phyloP scores from a whole-genome alignment of 2,888 invertebrate genomes.

The Ditula angustiorana region DNA sequence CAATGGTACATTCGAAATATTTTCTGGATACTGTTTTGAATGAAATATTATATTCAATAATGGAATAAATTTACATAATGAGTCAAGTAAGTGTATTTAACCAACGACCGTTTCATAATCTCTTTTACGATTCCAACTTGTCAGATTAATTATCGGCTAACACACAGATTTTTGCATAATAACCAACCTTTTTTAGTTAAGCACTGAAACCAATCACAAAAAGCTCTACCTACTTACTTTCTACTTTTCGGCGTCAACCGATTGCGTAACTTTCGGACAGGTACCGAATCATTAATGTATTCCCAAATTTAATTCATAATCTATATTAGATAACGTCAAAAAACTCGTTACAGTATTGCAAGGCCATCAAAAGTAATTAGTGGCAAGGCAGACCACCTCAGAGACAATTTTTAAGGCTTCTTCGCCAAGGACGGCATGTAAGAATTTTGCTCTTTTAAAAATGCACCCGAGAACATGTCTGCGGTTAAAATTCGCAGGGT shows the following conservation, averaged over 20 bases:
- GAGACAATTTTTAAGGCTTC: slow-evolving; percentile 69
- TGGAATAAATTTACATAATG: neutral
- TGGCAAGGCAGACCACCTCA: slow-evolving; percentile 64
- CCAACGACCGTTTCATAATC: slow-evolving; percentile 39
- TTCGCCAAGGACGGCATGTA: slow-evolving; percentile 52
- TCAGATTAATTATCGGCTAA: slow-evolving; percentile 31
- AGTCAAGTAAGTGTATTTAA: neutral
- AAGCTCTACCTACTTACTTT: slow-evolving; percentile 59
- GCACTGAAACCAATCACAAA: slow-evolving; percentile 61
- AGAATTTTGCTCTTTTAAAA: slow-evolving; percentile 28
- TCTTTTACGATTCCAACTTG: slow-evolving; percentile 24
- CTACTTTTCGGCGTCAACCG: slow-evolving; percentile 55
- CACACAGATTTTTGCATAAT: slow-evolving; percentile 58
- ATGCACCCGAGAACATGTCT: slow-evolving; percentile 41
- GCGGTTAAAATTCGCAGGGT: slow-evolving; percentile 45
- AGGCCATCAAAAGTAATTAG: slow-evolving; percentile 72
- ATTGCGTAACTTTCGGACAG: slow-evolving; percentile 52
- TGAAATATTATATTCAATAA: neutral
- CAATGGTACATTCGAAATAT: too few relatives aligned
- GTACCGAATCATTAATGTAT: slow-evolving; percentile 50
- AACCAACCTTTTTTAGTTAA: slow-evolving; percentile 50
- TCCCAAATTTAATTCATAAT: slow-evolving; percentile 58
- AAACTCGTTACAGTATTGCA: slow-evolving; percentile 55
- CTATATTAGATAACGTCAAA: slow-evolving; percentile 54
- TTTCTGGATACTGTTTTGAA: too few relatives aligned